phyloP scores from a whole-genome alignment of 2,113 vertebrate genomes.

The Fregata magnificens region DNA sequence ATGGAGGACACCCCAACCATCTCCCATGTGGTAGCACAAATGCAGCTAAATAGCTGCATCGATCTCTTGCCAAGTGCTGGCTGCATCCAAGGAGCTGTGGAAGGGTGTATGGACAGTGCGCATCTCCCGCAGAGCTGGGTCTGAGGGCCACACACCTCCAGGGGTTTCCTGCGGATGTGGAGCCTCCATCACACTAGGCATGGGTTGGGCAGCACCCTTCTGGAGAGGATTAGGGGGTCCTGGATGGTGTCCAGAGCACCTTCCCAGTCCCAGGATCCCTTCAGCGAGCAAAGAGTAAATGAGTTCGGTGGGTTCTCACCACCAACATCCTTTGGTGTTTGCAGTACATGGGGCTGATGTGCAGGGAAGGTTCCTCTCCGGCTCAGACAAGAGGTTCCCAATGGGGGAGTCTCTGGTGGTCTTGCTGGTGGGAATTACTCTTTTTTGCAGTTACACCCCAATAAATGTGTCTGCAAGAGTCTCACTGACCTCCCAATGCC shows the following conservation, averaged over 20 bases:
- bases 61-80: not conserved
- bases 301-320: not conserved
- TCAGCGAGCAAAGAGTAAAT: not conserved
- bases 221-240: not conserved
- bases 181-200: not conserved
- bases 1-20: too few relatives aligned
- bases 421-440: not conserved
- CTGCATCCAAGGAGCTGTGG: not conserved
- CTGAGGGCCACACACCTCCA: accelerated
- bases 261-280: not conserved
- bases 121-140: not conserved
- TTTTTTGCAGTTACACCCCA: not conserved
- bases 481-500: not conserved
- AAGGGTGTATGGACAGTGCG: not conserved
- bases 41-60: not conserved
- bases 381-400: not conserved
- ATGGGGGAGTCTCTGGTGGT: not conserved
- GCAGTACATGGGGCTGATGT: not conserved
- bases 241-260: not conserved
- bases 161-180: not conserved
- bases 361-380: not conserved
- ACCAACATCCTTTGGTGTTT: not conserved
- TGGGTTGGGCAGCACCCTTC: not conserved
- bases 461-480: not conserved
- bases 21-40: not conserved